Evolutionary conservation across 2,113 vertebrate genomes (phyloP), one percentile per base, ranked within the genome.

Genomic region (Archocentrus centrarchus): DNA sequence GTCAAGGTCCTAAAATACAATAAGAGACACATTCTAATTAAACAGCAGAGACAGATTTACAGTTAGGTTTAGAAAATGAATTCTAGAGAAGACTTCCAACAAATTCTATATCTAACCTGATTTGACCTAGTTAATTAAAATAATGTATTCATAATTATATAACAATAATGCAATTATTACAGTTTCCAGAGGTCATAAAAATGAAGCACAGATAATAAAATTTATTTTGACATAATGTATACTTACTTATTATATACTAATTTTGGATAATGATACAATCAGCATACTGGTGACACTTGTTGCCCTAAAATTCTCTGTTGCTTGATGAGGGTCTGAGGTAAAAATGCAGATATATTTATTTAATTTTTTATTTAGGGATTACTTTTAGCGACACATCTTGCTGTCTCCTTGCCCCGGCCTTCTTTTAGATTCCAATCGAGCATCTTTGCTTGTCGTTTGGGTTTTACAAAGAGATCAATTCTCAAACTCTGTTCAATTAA

Each of bases 1-100:
- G 88, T 90, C 84, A 89, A 81, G 35, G 50, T 32, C 37, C 41
- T 60, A 39, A 80, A 85, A 83, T 27, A 55, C 55, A 73, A 22
- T 5, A 32, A 83, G 70, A 47, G 80, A 61, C 57, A 35, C 13
- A 2, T 58, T 80, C 9, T 47, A 57, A 76, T 77, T 70, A 59
- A 57, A 82, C 37, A 53, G 57, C 24, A 50, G 3, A 37, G 32
- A n/a, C 20, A 55, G 50, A 66, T 77, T 47, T 22, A 30, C 32
- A 70, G 76, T 88, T 73, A 77, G 63, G 3, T 20, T 17, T 24
- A 13, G 5, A 11, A 20, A 15, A 58, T 20, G 8, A 6, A n/a
- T 18, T 62, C 17, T 4, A 58, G 24, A 3, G 27, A 66, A 81
- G 5, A 15, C 6, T 3, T 50, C 14, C 35, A 47, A 58, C 20